Evolutionary conservation across 1,140 invertebrate genomes (phyloP), one percentile per base, ranked within the genome.

Genomic region (Monochamus saltuarius): DNA sequence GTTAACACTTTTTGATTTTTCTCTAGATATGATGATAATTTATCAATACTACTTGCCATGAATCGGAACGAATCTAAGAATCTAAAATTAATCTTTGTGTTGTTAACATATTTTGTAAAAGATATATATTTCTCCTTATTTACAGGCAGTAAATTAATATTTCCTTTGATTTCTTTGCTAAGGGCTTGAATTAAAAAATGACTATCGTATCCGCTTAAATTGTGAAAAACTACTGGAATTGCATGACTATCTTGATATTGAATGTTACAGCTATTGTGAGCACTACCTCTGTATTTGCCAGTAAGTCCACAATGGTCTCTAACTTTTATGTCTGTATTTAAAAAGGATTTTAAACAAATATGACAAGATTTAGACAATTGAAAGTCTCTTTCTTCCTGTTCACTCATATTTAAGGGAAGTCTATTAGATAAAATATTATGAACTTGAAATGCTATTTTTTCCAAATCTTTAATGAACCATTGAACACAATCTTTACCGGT

Each of bases 191-290:
- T 60, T 11, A 64, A 45, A 51, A 64, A 64, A 43, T 64, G 50
- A 14, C n/a, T 9, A 38, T 63, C 56, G 55, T 63, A 63, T 10
- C 56, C 61, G 22, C 22, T 29, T 37, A 64, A 49, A 39, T 64
- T 64, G 40, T 64, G 55, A 52, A 61, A 60, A 11, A 59, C 52
- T 7, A 46, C 39, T 16, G 56, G 67, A 59, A 71, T 71, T 40
- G n/a, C 49, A 38, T 47, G 57, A 13, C 17, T 56, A 34, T 65
- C 35, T 63, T 70, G 56, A 67, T 67, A 75, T 47, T 73, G 62
- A 29, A 76, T 22, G 63, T 78, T 79, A 56, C 74, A 77, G 11
- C 36, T 22, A 7, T 62, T 56, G 65, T 77, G 74, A 0, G 73
- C 73, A 29, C 70, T 29, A 6, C 22, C 69, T 53, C 74, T 56